A percentile compares a stretch with the other conserved stretches of the same genome.
Evolutionary conservation across 2,888 invertebrate species (phyloP).

Genomic region (Brenthis hecate): DNA sequence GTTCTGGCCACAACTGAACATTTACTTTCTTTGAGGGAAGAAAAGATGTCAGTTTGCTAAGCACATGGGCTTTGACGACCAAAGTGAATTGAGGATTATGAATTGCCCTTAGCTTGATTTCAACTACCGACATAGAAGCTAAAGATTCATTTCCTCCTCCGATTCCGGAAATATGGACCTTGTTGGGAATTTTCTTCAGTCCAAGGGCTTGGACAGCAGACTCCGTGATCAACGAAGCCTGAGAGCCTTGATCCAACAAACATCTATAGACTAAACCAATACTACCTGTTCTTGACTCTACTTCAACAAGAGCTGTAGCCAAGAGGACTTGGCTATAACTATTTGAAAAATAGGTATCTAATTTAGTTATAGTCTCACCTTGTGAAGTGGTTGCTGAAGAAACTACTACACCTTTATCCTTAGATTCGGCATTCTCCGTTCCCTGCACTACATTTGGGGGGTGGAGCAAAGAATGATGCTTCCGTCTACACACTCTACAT

Average conservation of each 20-base stretch:
- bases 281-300: conserved; percentile 30
- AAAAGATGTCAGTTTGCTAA: conserved; percentile 32
- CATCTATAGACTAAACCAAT: conserved; percentile 29
- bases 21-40: conserved; percentile 29
- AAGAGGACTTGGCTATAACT: conserved; percentile 31
- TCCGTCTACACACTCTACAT: conserved; percentile 39
- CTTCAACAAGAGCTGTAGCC: conserved; percentile 38
- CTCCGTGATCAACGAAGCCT: conserved; percentile 44
- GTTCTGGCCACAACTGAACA: conserved; percentile 15
- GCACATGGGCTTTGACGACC: conserved; percentile 34
- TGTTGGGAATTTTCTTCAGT: conserved; percentile 30
- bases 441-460: conserved; percentile 17
- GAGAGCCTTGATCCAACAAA: conserved; percentile 45
- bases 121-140: conserved; percentile 29
- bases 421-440: conserved; percentile 10
- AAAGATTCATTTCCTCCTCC: conserved; percentile 23
- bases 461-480: conserved; percentile 41
- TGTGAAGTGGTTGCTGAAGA: conserved; percentile 17
- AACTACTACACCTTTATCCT: conserved; percentile 18
- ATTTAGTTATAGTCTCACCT: conserved; percentile 7
- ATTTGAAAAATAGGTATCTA: conserved; percentile 28
- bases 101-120: conserved; percentile 33
- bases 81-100: conserved; percentile 28
- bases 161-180: conserved; percentile 29
- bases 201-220: conserved; percentile 35